These are phyloP conservation scores for Choloepus hoffmanni DNA, from an alignment of 2,113 vertebrate genomes.

Conservation along the genomic window DNA sequence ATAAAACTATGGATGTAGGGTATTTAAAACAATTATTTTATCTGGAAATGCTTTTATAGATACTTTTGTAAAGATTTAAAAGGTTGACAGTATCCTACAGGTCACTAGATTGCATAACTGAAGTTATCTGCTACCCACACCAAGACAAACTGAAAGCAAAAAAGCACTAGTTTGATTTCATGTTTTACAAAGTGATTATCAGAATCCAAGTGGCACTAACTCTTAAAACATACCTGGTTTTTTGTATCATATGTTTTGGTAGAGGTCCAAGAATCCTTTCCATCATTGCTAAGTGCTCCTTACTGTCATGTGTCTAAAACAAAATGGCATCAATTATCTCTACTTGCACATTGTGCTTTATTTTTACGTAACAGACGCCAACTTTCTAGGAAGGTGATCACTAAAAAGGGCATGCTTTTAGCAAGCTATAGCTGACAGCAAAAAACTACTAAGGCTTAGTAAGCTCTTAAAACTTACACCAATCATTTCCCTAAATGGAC, in stretches of 20 bases:
- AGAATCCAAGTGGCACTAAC: not conserved
- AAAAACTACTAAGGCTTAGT: not conserved
- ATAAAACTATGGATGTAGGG: not conserved
- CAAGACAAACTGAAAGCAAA: not conserved
- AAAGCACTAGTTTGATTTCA: not conserved
- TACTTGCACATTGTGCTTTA: not conserved
- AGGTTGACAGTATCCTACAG: not conserved
- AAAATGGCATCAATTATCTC: not conserved
- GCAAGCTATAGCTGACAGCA: not conserved
- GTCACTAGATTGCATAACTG: not conserved
- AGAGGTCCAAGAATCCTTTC: constrained; percentile 92
- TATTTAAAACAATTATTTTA: not conserved
- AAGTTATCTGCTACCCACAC: not conserved
- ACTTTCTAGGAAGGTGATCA: not conserved
- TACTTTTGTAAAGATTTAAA: constrained; percentile 1
- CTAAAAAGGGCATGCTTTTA: not conserved
- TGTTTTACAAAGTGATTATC: not conserved
- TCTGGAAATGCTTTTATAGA: not conserved
- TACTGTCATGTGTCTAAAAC: constrained; percentile 89
- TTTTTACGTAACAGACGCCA: not conserved
- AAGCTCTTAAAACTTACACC: not conserved
- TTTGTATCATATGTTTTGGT: constrained; percentile 90
- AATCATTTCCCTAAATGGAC: not conserved
- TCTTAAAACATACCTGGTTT: constrained; percentile 88
- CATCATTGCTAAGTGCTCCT: constrained; percentile 96